Evolutionary conservation across 2,113 vertebrate species (phyloP).

Genomic region (Podarcis muralis): DNA sequence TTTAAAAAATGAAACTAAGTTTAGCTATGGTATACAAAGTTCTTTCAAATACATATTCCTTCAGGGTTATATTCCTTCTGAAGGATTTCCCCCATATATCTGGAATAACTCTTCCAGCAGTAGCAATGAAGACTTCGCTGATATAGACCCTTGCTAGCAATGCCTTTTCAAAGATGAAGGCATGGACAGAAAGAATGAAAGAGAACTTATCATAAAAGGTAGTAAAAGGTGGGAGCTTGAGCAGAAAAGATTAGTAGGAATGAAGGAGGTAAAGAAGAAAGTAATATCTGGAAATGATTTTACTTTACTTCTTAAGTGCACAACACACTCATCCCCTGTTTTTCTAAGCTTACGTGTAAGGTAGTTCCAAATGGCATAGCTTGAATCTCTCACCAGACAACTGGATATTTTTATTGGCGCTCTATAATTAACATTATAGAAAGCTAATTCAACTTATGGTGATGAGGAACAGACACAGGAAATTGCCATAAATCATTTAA

Average conservation of each 20-base stretch:
- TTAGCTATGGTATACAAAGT: neutral
- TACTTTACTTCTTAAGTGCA: neutral
- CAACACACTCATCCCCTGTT: neutral
- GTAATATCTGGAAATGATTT: constrained; percentile 12
- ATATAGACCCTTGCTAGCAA: neutral
- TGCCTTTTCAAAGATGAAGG: neutral
- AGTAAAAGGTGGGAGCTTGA: neutral
- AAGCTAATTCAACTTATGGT: neutral
- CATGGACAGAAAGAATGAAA: neutral
- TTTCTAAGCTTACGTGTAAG: constrained; percentile 21
- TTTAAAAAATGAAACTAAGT: neutral
- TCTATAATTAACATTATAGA: constrained; percentile 3
- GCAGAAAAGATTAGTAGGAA: neutral
- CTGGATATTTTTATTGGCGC: constrained; percentile 10
- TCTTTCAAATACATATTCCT: neutral
- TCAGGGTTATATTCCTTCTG: neutral
- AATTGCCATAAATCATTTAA: constrained; percentile 43
- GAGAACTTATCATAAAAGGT: constrained; percentile 6
- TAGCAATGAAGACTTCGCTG: neutral
- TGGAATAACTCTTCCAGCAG: neutral
- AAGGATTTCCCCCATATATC: neutral
- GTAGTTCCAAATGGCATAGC: neutral
- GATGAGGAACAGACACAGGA: constrained; percentile 28
- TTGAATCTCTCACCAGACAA: constrained; percentile 29
- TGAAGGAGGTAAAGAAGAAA: neutral